phyloP scores from a whole-genome alignment of 1,140 invertebrate genomes.

The Drosophila ohnishii region DNA sequence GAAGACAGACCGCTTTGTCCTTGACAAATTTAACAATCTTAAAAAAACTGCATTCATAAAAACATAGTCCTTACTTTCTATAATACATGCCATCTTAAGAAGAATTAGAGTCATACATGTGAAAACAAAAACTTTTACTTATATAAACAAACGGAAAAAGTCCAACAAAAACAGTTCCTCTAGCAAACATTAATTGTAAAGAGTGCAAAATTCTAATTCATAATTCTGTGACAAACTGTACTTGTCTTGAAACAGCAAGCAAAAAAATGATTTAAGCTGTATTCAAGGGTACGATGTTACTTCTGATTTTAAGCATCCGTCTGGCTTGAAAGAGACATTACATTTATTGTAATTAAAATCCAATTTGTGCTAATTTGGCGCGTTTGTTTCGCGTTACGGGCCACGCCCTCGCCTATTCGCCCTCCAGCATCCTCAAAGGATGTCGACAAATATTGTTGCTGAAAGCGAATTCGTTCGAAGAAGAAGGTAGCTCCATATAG shows the following conservation, averaged over 20 bases:
- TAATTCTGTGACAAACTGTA: no score
- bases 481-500: slow-evolving; percentile 7
- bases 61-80: no score
- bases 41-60: no score
- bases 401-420: slow-evolving; percentile 7
- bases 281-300: no score
- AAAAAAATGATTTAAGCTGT: background rate
- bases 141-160: no score
- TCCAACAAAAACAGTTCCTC: no score
- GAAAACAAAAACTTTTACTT: no score
- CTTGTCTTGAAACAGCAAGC: no score
- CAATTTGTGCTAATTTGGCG: slow-evolving; percentile 66
- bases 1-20: background rate
- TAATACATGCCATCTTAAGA: no score
- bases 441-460: slow-evolving; percentile 40
- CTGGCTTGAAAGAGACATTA: slow-evolving; percentile 34
- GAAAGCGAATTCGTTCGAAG: slow-evolving; percentile 29
- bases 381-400: slow-evolving; percentile 54
- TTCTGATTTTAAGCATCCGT: slow-evolving; percentile 3
- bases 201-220: no score
- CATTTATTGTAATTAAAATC: slow-evolving; percentile 65
- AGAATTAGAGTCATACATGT: no score
- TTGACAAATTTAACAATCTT: background rate
- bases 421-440: background rate
- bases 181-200: no score